Evolutionary conservation across 2,888 invertebrate genomes (phyloP).

Genomic region (Crocallis elinguaria): DNA sequence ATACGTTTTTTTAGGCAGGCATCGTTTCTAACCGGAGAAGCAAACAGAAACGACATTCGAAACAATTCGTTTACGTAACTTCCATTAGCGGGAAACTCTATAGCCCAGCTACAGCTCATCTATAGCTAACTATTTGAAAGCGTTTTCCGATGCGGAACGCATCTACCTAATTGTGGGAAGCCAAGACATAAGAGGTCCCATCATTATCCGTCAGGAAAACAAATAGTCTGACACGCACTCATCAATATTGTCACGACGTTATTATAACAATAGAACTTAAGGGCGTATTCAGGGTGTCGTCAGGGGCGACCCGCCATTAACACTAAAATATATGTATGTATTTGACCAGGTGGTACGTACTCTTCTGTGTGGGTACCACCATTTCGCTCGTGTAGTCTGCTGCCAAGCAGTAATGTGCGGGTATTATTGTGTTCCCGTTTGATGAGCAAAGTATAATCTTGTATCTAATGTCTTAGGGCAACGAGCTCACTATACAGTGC

Average conservation of each 20-base stretch:
- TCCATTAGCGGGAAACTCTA: slow-evolving; percentile 28
- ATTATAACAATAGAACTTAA: slow-evolving; percentile 36
- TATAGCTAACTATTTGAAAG: slow-evolving; percentile 24
- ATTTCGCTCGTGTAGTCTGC: too few species aligned
- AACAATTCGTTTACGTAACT: slow-evolving; percentile 35
- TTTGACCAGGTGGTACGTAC: too few species aligned
- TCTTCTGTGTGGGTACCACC: too few species aligned
- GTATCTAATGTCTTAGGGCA: too few species aligned
- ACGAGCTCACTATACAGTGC: too few species aligned
- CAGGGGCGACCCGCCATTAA: neutral
- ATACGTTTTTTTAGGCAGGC: too few species aligned
- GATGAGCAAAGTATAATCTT: too few species aligned
- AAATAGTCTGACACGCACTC: slow-evolving; percentile 39
- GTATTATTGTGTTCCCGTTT: too few species aligned
- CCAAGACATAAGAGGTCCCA: slow-evolving; percentile 42
- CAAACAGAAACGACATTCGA: slow-evolving; percentile 26
- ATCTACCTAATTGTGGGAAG: slow-evolving; percentile 42
- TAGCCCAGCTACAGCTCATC: slow-evolving; percentile 1
- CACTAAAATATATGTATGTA: too few species aligned
- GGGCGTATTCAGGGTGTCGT: slow-evolving; percentile 18
- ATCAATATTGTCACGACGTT: slow-evolving; percentile 39
- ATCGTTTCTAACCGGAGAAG: slow-evolving; percentile 2
- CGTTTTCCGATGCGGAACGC: slow-evolving; percentile 39
- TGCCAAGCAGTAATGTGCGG: too few species aligned
- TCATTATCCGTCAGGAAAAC: slow-evolving; percentile 41